Percentiles rank a stretch among this genome's conserved stretches.
Conservation (phyloP, 2,797 vertebrate species). For the Protosalanx chinensis region DNA sequence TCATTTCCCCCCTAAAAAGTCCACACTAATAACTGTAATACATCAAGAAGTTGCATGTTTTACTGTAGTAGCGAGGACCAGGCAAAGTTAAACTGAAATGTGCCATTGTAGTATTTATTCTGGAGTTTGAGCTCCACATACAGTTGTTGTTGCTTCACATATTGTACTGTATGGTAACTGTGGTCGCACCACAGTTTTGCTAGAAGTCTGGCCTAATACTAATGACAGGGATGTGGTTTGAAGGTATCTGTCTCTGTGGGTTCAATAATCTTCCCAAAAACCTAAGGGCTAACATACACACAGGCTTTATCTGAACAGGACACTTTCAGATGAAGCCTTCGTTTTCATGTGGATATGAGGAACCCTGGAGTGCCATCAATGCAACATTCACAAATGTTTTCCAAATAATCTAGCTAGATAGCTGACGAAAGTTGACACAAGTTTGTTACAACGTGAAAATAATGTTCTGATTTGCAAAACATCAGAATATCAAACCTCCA, state of each 20-base stretch:
- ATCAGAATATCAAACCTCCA: conserved; percentile 50
- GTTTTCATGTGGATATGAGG: neutral
- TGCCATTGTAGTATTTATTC: conserved; percentile 57
- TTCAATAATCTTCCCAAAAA: too few species aligned
- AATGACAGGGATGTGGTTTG: too few species aligned
- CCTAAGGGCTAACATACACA: too few species aligned
- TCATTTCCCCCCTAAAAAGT: conserved; percentile 59
- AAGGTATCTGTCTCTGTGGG: too few species aligned
- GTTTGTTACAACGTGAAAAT: conserved; percentile 62
- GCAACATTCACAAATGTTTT: conserved; percentile 1
- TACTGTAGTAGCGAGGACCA: conserved; percentile 52
- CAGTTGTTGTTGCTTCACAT: neutral
- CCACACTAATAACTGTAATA: conserved; percentile 48
- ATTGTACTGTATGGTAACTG: neutral
- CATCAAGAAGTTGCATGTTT: conserved; percentile 57
- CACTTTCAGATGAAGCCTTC: too few species aligned
- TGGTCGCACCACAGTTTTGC: too few species aligned
- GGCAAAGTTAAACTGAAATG: conserved; percentile 49
- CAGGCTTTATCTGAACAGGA: too few species aligned
- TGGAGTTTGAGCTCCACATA: conserved; percentile 52
- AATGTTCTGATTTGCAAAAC: conserved; percentile 64
- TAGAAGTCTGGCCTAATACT: too few species aligned
- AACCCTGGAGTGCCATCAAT: neutral
- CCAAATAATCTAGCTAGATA: conserved; percentile 27
- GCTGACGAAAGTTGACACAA: conserved; percentile 56